These are phyloP conservation scores for Chironomus tentans DNA, from an alignment of 2,888 invertebrate species.

Conservation along the genomic window DNA sequence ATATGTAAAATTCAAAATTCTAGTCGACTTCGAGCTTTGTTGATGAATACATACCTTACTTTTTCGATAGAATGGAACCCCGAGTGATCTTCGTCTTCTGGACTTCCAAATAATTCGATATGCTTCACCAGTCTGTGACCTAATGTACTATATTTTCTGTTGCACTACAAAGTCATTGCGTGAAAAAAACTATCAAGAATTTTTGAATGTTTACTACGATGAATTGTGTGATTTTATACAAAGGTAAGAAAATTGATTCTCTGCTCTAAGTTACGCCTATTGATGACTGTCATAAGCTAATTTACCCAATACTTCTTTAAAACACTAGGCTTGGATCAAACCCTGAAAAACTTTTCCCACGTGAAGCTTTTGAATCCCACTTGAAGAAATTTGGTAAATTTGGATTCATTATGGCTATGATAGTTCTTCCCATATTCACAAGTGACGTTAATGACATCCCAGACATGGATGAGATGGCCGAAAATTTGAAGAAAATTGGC, in stretches of 20 bases:
- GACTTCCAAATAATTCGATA: conserved; percentile 39
- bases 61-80: conserved; percentile 28
- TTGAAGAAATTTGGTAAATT: conserved; percentile 33
- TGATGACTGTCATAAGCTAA: too few relatives aligned
- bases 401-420: conserved; percentile 35
- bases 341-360: conserved; percentile 33
- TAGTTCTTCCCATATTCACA: conserved; percentile 36
- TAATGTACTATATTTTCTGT: conserved; percentile 36
- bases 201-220: conserved; percentile 35
- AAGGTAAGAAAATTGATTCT: neutral
- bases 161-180: conserved; percentile 35
- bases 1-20: too few relatives aligned
- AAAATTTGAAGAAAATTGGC: neutral
- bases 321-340: conserved; percentile 35
- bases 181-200: conserved; percentile 31
- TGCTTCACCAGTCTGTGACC: conserved; percentile 37
- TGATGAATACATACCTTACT: too few relatives aligned
- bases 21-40: too few relatives aligned
- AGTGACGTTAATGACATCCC: conserved; percentile 34
- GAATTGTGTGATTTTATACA: conserved; percentile 32
- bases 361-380: conserved; percentile 33
- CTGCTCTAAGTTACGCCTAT: too few relatives aligned
- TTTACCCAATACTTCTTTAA: too few relatives aligned
- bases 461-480: conserved; percentile 33
- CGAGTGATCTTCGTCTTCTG: conserved; percentile 34